Evolutionary conservation across 2,888 invertebrate species (phyloP), one percentile per base, ranked within the genome.

Genomic region (Bembecia ichneumoniformis): DNA sequence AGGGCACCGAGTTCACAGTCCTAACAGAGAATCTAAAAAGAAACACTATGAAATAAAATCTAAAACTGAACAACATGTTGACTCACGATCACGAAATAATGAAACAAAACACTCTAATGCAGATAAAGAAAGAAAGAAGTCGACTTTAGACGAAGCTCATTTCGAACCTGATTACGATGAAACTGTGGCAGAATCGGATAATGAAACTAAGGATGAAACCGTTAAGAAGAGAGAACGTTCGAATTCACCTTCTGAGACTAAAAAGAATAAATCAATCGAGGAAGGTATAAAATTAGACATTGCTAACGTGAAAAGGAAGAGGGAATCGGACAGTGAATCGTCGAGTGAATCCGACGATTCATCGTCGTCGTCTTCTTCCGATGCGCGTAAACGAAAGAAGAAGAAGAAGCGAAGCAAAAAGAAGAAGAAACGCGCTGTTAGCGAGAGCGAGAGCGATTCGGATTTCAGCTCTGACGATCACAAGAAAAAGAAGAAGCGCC

Each of bases 81-180:
- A 55, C 43, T 54, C 73, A 53, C 74, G 67, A 56, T 16, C 52
- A 2, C 62, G 49, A 46, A 53, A 47, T 20, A 57, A 55, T 15
- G 59, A 60, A 45, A 55, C 34, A 15, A 75, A 74, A 62, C 56
- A 49, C 45, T 35, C 47, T 16, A 65, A 60, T 46, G 49, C 58
- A 2, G 86, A 88, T 20, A 81, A 87, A 0, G 89, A 90, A 66
- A 80, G 91, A 55, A 91, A 93, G 59, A 91, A 92, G 62, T 89
- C 91, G 7, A 89, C 90, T 4, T 74, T 93, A 43, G 93, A 93
- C 60, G 94, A 94, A 74, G 90, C 92, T 0, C 91, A 88, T 64
- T 93, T 93, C 65, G 93, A 92, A 63, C 93, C 93, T 0, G 93
- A 93, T 67, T 93, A 93, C 70, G 93, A 93, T 57, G 90, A 88